Conservation (phyloP, 2,888 invertebrate species). For the Lacanobia oleracea region DNA sequence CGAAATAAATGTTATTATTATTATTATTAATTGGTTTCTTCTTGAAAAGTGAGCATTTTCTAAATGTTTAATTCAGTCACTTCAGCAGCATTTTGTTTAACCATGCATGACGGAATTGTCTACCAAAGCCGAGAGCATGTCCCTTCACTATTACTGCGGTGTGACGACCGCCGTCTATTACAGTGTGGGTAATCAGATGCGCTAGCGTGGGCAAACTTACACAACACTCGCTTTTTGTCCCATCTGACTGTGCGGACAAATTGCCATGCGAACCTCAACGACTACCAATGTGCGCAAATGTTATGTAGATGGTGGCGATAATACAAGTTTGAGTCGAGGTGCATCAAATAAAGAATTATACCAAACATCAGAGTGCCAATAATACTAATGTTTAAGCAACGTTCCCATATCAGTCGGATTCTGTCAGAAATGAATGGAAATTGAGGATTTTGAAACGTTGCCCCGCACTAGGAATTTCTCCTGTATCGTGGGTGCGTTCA, state of each 20-base stretch:
- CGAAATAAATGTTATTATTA: too few species aligned
- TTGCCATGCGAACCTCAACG: conserved; percentile 37
- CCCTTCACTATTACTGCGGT: conserved; percentile 26
- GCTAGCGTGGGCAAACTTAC: conserved; percentile 68
- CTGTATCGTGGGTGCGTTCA: too few species aligned
- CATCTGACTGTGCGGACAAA: conserved; percentile 35
- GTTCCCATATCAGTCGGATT: too few species aligned
- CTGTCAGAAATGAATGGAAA: too few species aligned
- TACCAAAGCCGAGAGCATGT: background rate
- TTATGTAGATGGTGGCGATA: conserved; percentile 1
- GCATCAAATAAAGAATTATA: background rate
- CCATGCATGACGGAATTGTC: background rate
- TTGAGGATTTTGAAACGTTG: too few species aligned
- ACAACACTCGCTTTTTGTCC: conserved; percentile 58
- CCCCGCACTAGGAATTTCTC: too few species aligned
- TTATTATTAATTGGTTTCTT: too few species aligned
- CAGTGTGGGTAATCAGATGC: conserved; percentile 64
- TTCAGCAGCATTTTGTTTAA: background rate
- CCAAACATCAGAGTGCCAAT: too few species aligned
- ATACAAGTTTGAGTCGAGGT: background rate
- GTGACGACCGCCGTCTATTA: conserved; percentile 44
- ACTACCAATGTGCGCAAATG: conserved; percentile 13
- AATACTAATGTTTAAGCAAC: too few species aligned
- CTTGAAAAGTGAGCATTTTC: too few species aligned
- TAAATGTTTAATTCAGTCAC: too few species aligned